phyloP scores from a whole-genome alignment of 2,797 vertebrate species.

The Pelodytes ibericus region DNA sequence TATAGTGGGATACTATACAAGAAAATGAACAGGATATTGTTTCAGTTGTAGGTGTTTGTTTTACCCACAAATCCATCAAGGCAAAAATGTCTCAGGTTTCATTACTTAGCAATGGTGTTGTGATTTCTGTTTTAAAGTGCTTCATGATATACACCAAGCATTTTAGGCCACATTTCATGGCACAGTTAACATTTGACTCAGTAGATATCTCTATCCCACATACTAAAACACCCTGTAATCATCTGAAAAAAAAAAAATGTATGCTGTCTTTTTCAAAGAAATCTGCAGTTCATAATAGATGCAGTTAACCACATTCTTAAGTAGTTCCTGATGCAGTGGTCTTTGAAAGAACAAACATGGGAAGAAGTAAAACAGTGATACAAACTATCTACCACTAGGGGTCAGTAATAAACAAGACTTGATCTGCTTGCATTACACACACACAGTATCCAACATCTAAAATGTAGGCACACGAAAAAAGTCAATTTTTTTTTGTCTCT shows the following conservation, averaged over 20 bases:
- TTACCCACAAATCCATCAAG: constrained; percentile 49
- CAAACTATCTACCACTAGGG: constrained; percentile 76
- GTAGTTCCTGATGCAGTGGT: constrained; percentile 67
- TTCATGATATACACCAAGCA: constrained; percentile 49
- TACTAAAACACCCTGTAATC: constrained; percentile 60
- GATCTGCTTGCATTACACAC: constrained; percentile 36
- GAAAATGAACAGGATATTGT: constrained; percentile 36
- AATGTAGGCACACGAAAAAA: constrained; percentile 26
- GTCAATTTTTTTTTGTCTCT: constrained; percentile 43
- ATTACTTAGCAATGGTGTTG: constrained; percentile 29
- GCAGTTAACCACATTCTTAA: constrained; percentile 70
- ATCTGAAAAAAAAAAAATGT: constrained; percentile 61
- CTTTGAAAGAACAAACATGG: constrained; percentile 27
- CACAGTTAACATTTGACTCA: constrained; percentile 61
- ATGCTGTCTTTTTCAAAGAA: constrained; percentile 72
- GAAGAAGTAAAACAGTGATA: constrained; percentile 10
- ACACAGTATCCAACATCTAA: constrained; percentile 17
- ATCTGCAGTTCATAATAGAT: constrained; percentile 65
- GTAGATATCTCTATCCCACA: constrained; percentile 62
- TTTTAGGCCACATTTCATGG: constrained; percentile 60
- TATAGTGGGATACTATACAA: background rate
- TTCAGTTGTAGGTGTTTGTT: constrained; percentile 51
- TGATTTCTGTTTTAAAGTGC: constrained; percentile 49
- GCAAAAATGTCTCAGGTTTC: constrained; percentile 28
- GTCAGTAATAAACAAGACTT: constrained; percentile 67